Percentiles rank a stretch among this genome's conserved stretches.
Conservation (phyloP, 23 tunicate genomes). For the Trididemnum nubilum region DNA sequence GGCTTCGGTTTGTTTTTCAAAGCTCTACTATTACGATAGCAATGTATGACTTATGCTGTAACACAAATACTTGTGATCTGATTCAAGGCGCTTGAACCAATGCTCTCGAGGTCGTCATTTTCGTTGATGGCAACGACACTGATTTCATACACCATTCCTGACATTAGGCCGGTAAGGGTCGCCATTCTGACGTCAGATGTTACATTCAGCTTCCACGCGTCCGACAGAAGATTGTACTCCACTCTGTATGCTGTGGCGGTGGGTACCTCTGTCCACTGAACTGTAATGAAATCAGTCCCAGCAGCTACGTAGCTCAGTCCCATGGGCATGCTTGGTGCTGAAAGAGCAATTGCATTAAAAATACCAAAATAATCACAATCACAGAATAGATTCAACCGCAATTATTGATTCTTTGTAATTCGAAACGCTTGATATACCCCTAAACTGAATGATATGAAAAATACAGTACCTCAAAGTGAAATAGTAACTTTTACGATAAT, state of each 20-base stretch:
- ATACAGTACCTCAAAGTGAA: no score
- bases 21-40: no score
- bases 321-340: constrained; percentile 47
- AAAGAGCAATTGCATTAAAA: no score
- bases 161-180: constrained; percentile 1
- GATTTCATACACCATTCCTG: constrained; percentile 44
- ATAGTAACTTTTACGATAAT: no score
- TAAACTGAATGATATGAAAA: no score
- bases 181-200: background rate
- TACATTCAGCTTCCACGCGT: background rate
- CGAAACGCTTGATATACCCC: no score
- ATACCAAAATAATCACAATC: no score
- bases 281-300: background rate
- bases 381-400: no score
- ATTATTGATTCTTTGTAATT: no score
- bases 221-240: background rate
- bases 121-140: constrained; percentile 45
- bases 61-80: constrained; percentile 43
- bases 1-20: no score
- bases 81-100: background rate
- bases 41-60: no score
- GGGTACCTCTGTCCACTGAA: constrained; percentile 28
- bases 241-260: constrained; percentile 39
- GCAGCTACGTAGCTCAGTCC: background rate
- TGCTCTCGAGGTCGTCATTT: background rate